phyloP scores from a whole-genome alignment of 2,888 invertebrate genomes.

The Calameuta filiformis region DNA sequence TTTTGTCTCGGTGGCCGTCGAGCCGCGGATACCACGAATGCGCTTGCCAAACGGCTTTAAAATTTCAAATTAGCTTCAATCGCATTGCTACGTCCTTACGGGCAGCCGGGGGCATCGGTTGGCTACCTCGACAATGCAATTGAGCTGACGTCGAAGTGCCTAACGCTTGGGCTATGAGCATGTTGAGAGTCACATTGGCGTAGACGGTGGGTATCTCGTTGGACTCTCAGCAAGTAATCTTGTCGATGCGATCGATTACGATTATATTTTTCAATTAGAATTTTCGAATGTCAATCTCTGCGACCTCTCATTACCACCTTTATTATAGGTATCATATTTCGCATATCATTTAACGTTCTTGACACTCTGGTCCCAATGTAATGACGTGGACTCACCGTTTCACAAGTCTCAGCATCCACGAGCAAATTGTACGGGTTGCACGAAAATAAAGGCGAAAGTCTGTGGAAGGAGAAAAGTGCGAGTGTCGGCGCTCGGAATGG shows the following conservation, averaged over 20 bases:
- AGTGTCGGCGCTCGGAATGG: not conserved
- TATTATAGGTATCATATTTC: not conserved
- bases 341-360: not conserved
- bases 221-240: not conserved
- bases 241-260: not conserved
- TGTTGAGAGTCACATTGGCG: constrained; percentile 25
- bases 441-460: not conserved
- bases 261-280: not conserved
- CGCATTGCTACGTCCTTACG: constrained; percentile 51
- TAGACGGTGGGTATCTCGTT: constrained; percentile 6
- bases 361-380: not conserved
- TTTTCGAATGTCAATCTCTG: not conserved
- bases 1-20: constrained; percentile 30
- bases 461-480: not conserved
- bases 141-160: constrained; percentile 35
- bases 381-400: not conserved
- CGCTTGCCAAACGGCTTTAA: constrained; percentile 41
- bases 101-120: constrained; percentile 33
- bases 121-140: constrained; percentile 39
- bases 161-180: constrained; percentile 16
- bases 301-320: not conserved
- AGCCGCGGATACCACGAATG: constrained; percentile 27
- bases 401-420: not conserved
- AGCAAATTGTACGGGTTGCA: not conserved
- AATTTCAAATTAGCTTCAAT: constrained; percentile 63